Evolutionary conservation across 2,113 vertebrate species (phyloP), one percentile per base, ranked within the genome.

Genomic region (Platysternon megacephalum): DNA sequence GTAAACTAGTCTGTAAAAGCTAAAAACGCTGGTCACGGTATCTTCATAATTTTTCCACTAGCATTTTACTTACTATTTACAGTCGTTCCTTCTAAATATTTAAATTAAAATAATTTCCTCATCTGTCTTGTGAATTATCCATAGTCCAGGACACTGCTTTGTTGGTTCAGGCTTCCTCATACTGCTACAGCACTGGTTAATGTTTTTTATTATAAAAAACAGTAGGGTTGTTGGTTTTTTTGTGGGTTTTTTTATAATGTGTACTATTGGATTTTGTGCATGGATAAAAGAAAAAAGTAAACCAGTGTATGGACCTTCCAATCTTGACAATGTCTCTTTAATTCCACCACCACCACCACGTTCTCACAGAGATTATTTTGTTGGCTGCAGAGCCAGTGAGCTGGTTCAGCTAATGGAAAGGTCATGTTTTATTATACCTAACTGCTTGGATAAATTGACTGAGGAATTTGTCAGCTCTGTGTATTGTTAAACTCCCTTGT

Each of bases 221-320:
- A 76, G 24, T 42, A 42, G 8, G 8, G 84, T 17, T n/a, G 6
- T 35, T 32, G 29, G 16, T 48, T 42, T 84, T 1, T 81, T 42
- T n/a, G n/a, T n/a, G n/a, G n/a, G n/a, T 83, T 68, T 11, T 29
- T 88, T 90, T 89, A 83, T 93, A 96, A 72, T 12, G 61, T 81
- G 3, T 48, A 89, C 29, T 76, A 13, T 44, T 84, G 17, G 68
- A 82, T 88, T 78, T 78, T 91, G 24, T 16, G 52, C 1, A 8
- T 16, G 1, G 39, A 16, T 58, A n/a, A 82, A 92, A 85, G 1
- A 48, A 35, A 61, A 92, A 61, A 92, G 10, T 82, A 87, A 87
- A 87, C 84, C 78, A 53, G 9, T 22, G 11, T 52, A 53, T 82
- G 61, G 82, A 76, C 44, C 87, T 93, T 11, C 6, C 7, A 82